These are phyloP conservation scores for Rallus crepitans DNA, from an alignment of 2,797 vertebrate genomes.

Conservation along the genomic window DNA sequence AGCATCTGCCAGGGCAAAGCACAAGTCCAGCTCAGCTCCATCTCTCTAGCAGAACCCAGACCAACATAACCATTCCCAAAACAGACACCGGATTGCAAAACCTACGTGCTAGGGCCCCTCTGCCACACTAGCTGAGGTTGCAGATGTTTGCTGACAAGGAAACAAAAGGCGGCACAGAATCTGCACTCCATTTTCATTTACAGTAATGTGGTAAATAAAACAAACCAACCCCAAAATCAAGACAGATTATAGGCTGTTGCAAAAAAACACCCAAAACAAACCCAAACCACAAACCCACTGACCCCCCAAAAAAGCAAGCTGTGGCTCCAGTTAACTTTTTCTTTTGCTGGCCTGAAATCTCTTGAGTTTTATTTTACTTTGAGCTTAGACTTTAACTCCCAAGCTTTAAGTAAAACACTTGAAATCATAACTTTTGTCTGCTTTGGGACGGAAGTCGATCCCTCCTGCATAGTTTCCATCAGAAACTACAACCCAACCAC, in stretches of 20 bases:
- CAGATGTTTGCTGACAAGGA: constrained; percentile 28
- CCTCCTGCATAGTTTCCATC: constrained; percentile 2
- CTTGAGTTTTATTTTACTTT: neutral
- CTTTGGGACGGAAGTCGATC: neutral
- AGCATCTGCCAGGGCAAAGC: constrained; percentile 82
- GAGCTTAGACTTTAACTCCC: neutral
- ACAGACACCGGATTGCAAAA: neutral
- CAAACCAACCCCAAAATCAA: neutral
- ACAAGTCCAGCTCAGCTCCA: constrained; percentile 34
- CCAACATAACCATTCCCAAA: neutral
- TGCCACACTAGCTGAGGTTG: neutral
- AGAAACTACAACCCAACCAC: neutral
- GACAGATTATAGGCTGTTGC: neutral
- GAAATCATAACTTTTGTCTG: neutral
- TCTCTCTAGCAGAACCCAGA: constrained; percentile 4
- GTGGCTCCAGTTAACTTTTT: neutral
- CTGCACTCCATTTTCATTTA: neutral
- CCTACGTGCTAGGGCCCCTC: neutral
- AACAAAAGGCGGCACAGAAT: constrained; percentile 23
- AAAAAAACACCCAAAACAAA: no score
- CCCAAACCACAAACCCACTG: no score
- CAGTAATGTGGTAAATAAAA: neutral
- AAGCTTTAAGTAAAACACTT: neutral
- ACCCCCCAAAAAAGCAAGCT: no score
- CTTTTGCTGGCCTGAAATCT: neutral